Evolutionary conservation across 1,140 invertebrate species (phyloP).

Genomic region (Anthonomus grandis): DNA sequence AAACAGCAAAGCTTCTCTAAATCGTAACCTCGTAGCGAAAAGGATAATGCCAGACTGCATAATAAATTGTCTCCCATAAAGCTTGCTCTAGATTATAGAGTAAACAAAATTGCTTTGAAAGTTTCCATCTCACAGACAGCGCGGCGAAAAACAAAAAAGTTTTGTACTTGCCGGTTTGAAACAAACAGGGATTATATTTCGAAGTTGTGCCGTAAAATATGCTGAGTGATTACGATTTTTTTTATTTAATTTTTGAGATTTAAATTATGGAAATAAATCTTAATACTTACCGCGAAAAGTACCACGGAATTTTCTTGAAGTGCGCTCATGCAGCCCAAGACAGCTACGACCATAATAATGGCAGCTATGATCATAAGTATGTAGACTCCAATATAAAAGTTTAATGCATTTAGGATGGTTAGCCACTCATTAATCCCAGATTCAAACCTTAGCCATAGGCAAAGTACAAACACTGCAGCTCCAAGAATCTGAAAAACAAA

Average conservation of each 20-base stretch:
- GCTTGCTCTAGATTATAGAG: neutral
- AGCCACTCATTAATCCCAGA: slow-evolving; percentile 78
- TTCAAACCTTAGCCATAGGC: slow-evolving; percentile 77
- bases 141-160: neutral
- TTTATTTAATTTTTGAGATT: too few relatives aligned
- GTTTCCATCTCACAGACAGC: neutral
- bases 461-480: slow-evolving; percentile 69
- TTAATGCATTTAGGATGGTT: slow-evolving; percentile 64
- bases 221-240: too few relatives aligned
- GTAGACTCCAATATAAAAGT: slow-evolving; percentile 79
- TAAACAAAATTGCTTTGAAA: slow-evolving; percentile 1
- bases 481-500: slow-evolving; percentile 66
- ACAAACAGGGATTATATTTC: too few relatives aligned
- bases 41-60: too few relatives aligned
- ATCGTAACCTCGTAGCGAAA: too few relatives aligned
- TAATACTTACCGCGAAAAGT: slow-evolving; percentile 59
- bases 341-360: slow-evolving; percentile 67
- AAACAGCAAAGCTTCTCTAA: too few relatives aligned
- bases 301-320: slow-evolving; percentile 63
- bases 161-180: too few relatives aligned
- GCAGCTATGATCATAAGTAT: slow-evolving; percentile 69
- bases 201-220: too few relatives aligned
- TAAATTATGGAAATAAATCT: neutral
- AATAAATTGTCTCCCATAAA: neutral
- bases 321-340: slow-evolving; percentile 71